Percentiles rank a stretch among this genome's conserved stretches.
Conservation (phyloP, 64 coral and sea anemone species). For the Astreopora myriophthalma region DNA sequence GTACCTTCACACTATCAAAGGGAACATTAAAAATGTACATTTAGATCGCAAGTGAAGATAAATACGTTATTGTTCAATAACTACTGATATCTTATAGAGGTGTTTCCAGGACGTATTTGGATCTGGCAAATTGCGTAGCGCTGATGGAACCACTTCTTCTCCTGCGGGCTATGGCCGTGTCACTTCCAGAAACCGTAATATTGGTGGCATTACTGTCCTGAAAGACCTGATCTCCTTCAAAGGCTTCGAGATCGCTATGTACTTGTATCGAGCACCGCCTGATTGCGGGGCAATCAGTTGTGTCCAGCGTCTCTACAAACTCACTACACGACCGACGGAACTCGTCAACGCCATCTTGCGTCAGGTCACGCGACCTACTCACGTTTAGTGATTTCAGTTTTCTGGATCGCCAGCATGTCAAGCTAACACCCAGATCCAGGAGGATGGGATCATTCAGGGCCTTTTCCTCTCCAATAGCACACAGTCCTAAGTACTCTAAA, state of each 20-base stretch:
- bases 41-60: neutral
- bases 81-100: neutral
- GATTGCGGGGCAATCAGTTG: conserved; percentile 23
- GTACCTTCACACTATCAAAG: neutral
- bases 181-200: neutral
- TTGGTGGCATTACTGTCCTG: neutral
- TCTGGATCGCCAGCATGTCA: neutral
- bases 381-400: neutral
- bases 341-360: neutral
- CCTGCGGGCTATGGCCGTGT: neutral
- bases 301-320: conserved; percentile 10
- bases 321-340: neutral
- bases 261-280: neutral
- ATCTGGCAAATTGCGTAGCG: conserved; percentile 12
- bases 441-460: conserved; percentile 37
- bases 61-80: neutral
- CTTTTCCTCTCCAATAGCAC: conserved; percentile 33
- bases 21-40: neutral
- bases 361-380: neutral
- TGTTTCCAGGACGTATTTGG: conserved; percentile 15
- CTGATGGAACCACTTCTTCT: conserved; percentile 10
- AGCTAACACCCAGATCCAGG: neutral
- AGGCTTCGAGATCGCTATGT: neutral
- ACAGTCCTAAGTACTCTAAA: conserved; percentile 62
- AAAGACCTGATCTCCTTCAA: neutral